Evolutionary conservation across 2,888 invertebrate species (phyloP), one percentile per base, ranked within the genome.

Genomic region (Rutpela maculata): DNA sequence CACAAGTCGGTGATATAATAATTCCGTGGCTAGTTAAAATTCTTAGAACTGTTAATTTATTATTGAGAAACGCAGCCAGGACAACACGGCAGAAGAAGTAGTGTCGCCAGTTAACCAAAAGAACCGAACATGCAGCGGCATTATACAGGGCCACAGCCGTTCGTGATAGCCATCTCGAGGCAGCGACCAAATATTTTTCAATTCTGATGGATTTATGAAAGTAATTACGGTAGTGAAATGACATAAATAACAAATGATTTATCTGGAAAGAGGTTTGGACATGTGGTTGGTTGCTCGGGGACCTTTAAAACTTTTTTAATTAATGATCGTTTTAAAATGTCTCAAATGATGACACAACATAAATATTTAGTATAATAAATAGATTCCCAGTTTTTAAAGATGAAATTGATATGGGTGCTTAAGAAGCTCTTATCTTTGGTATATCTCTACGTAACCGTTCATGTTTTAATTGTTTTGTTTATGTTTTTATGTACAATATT

Each of bases 221-320:
- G 87, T 86, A 87, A 88, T 88, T 88, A 88, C 86, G 80, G 81
- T 81, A 84, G 84, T 83, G 86, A 87, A 87, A 86, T 85, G 86
- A 86, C 86, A 88, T 87, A 88, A 88, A 88, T 88, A 85, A 86
- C 83, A 76, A 75, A 84, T 87, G 87, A 87, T 86, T 85, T 87
- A 87, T 86, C 71, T 67, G 65, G 68, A 78, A 80, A 72, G 78
- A 74, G 74, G 67, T 26, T 68, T 57, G 75, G 80, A 81, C 81
- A 81, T 80, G 79, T 77, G 78, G 76, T 71, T 77, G 78, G 76
- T 70, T 74, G 71, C 79, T 74, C 74, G 69, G 80, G 79, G 76
- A 78, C 78, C 78, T 77, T 72, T 78, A 75, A 75, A 78, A 71
- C 75, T 74, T 78, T 78, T 80, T 80, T 79, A 81, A 84, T 84